phyloP scores from a whole-genome alignment of 2,888 invertebrate genomes.

The Chouioia cunea region DNA sequence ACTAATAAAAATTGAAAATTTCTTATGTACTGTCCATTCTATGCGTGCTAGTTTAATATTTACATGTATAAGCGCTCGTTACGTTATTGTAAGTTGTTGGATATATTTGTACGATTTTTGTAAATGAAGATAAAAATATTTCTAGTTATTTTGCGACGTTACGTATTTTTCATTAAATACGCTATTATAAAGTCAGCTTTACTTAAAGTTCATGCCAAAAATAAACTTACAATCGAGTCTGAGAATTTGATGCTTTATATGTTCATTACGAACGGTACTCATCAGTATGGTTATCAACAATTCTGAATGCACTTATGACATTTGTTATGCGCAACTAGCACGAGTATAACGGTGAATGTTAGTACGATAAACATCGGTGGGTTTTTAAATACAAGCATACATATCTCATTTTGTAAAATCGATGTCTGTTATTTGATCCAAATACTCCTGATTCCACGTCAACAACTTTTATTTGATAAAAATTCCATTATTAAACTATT shows the following conservation, averaged over 20 bases:
- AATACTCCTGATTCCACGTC: slow-evolving; percentile 1
- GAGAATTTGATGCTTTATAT: neutral
- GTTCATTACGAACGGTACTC: slow-evolving; percentile 7
- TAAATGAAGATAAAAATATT: slow-evolving; percentile 19
- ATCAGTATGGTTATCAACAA: slow-evolving; percentile 21
- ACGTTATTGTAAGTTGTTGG: slow-evolving; percentile 10
- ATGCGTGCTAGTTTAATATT: slow-evolving; percentile 20
- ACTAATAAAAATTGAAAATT: slow-evolving; percentile 4
- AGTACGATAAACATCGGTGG: slow-evolving; percentile 34
- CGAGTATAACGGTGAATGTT: slow-evolving; percentile 36
- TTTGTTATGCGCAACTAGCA: slow-evolving; percentile 36
- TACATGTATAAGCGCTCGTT: slow-evolving; percentile 30
- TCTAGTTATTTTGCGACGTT: slow-evolving; percentile 26
- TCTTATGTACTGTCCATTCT: slow-evolving; percentile 6
- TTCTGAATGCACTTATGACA: slow-evolving; percentile 27
- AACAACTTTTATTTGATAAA: slow-evolving; percentile 5
- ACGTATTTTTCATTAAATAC: neutral
- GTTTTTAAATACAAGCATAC: slow-evolving; percentile 43
- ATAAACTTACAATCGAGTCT: neutral
- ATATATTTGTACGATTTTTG: slow-evolving; percentile 30
- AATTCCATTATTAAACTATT: slow-evolving; percentile 10
- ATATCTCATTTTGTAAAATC: slow-evolving; percentile 42
- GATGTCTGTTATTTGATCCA: slow-evolving; percentile 32
- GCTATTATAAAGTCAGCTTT: slow-evolving; percentile 13
- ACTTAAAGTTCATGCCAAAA: slow-evolving; percentile 4